Evolutionary conservation across 2,888 invertebrate genomes (phyloP).

Genomic region (Brachyptera putata): DNA sequence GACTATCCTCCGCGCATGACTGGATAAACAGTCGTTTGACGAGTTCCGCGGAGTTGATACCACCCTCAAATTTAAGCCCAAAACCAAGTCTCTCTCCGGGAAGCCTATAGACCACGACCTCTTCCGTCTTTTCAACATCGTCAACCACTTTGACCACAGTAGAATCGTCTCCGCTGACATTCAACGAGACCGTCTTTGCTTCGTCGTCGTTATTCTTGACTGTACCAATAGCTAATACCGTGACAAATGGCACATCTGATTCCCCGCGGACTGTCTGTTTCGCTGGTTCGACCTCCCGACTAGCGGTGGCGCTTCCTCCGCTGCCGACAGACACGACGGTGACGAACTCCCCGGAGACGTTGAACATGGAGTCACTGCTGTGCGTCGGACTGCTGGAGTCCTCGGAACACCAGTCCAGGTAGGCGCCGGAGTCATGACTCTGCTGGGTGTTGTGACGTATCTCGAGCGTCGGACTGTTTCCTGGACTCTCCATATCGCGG

Average conservation of each 20-base stretch:
- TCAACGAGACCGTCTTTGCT: too few species aligned
- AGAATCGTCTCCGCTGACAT: background rate
- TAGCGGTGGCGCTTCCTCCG: conserved; percentile 37
- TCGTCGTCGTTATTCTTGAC: background rate
- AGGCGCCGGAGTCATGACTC: conserved; percentile 40
- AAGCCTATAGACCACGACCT: conserved; percentile 76
- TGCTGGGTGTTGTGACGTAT: conserved; percentile 37
- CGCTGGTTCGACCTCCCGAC: conserved; percentile 36
- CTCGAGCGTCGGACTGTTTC: conserved; percentile 1
- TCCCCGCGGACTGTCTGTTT: conserved; percentile 45
- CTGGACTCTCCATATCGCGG: background rate
- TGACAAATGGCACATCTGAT: conserved; percentile 50
- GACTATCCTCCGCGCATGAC: conserved; percentile 82
- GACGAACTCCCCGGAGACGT: conserved; percentile 50
- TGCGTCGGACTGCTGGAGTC: conserved; percentile 33
- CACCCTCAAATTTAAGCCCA: conserved; percentile 88
- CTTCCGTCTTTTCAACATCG: conserved; percentile 58
- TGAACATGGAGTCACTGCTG: conserved; percentile 27
- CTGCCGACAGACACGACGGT: conserved; percentile 57
- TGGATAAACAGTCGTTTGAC: conserved; percentile 82
- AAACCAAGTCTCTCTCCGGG: conserved; percentile 88
- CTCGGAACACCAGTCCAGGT: conserved; percentile 39
- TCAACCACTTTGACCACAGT: conserved; percentile 24
- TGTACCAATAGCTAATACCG: conserved; percentile 54
- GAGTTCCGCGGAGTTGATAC: conserved; percentile 73